Evolutionary conservation across 1,140 invertebrate species (phyloP), one percentile per base, ranked within the genome.

Genomic region (Pararge aegeria): DNA sequence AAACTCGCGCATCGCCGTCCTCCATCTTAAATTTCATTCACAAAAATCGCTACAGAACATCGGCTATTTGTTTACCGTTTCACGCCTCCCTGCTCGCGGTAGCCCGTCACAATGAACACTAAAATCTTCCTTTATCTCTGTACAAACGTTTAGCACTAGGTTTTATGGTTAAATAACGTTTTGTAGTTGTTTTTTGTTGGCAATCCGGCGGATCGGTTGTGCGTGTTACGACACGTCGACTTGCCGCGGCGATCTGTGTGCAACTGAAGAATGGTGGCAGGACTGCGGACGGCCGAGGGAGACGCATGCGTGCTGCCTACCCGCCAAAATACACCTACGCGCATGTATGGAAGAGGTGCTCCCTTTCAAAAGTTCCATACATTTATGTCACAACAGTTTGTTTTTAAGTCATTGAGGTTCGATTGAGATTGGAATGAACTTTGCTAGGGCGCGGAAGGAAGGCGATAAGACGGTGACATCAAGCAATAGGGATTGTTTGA

Each of bases 1-100:
- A 68, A 70, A 68, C 34, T 69, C 76, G 73, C 78, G 75, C 80
- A 70, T 64, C 73, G 77, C 66, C 76, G 77, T 80, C 85, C 82
- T 81, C 85, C 85, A 88, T 88, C 78, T 88, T 88, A 88, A 80
- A 81, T 85, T 87, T 61, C 83, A 88, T 88, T 88, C 85, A 88
- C 85, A 87, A 88, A 87, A 86, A 79, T 87, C 78, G 76, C 82
- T 80, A 80, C 70, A 72, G 70, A 70, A 82, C 64, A 78, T 57
- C 63, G 42, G 63, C 61, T 80, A 83, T 83, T 86, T 85, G 78
- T 86, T 86, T 88, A 88, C 83, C 77, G 74, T 80, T 78, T 80
- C 58, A 70, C 73, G 70, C 73, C 66, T 70, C 62, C 68, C 55
- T 66, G 61, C 58, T 69, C 68, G 55, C 63, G 27, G 9, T 52